Base-by-base conservation (phyloP, 2,113 vertebrate genomes). In the Scomber japonicus region DNA sequence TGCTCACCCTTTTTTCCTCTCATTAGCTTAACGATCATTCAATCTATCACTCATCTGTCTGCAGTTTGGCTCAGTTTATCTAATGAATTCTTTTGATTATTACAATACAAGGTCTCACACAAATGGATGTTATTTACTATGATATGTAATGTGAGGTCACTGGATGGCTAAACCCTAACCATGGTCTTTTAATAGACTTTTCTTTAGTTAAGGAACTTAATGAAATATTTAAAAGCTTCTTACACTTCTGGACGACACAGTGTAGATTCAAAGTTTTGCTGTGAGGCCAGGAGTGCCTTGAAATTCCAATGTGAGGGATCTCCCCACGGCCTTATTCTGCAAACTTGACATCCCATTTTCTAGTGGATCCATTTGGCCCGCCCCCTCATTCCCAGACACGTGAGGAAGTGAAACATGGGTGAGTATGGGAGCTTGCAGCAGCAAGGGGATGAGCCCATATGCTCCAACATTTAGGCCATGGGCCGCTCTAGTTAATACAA, bases 381-480 rank as follows among this genome's bases (percentile, higher is more conserved):
- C 75, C 69, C 49, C 48, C 59, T 71, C 30, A 53, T 44, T 73
- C 62, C 62, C 31, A 49, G 67, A 81, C 86, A 87, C 24, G 62
- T 76, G 86, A 88, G 82, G 51, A 50, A 81, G 51, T 17, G 56
- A 60, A 80, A 72, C 70, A 77, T 51, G 67, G 56, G 31, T 12
- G 46, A 31, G 68, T 21, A 30, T 14, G 30, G 48, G 53, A 21
- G 15, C 46, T 46, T 19, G 73, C 13, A 21, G 12, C 30, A 63
- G 35, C 54, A 50, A 53, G 60, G 62, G 59, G 83, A 67, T 17
- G 64, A 60, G 50, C 35, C 57, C 11, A 51, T 65, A 63, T 48
- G 48, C n/a, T 21, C 4, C 40, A 46, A 61, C 65, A 35, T 54
- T 55, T 63, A 62, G 14, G 24, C 57, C 62, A 50, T 2, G 1